Conservation (phyloP, 2,113 vertebrate species). For the Ciconia boyciana region DNA sequence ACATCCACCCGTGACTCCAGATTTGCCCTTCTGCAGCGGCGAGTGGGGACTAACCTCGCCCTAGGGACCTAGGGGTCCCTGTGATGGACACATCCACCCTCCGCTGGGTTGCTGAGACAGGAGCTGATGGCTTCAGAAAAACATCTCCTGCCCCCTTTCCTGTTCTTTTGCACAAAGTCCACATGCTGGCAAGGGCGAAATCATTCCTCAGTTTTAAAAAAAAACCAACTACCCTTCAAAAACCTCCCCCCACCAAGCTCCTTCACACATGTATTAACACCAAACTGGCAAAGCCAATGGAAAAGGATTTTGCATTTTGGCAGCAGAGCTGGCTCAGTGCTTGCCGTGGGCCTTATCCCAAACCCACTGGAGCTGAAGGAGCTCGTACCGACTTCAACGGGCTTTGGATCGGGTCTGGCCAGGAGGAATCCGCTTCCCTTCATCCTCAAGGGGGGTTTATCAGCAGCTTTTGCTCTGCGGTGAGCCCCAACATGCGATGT, state of each 20-base stretch:
- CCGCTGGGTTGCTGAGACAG: background rate
- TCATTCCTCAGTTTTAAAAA: background rate
- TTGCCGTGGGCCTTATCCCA: background rate
- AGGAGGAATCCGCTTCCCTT: background rate
- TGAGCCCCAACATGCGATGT: background rate
- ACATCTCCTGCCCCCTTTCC: background rate
- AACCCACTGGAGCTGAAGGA: constrained; percentile 52
- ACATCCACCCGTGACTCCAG: background rate
- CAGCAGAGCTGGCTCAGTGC: constrained; percentile 16
- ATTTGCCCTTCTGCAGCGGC: background rate
- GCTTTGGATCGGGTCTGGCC: background rate
- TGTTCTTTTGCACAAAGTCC: background rate
- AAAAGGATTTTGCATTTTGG: constrained; percentile 64
- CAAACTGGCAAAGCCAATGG: constrained; percentile 60
- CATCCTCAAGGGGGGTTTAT: background rate
- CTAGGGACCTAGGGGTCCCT: background rate
- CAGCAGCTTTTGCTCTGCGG: background rate
- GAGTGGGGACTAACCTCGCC: background rate
- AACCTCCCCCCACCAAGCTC: background rate
- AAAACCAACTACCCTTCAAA: background rate
- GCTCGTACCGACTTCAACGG: background rate
- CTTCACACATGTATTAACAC: constrained; percentile 61
- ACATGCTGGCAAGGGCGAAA: constrained; percentile 2
- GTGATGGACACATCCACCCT: background rate
- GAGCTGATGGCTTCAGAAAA: background rate